A percentile compares a stretch with the other conserved stretches of the same genome.
phyloP scores from a whole-genome alignment of 2,797 vertebrate species.

The Gouania willdenowi region DNA sequence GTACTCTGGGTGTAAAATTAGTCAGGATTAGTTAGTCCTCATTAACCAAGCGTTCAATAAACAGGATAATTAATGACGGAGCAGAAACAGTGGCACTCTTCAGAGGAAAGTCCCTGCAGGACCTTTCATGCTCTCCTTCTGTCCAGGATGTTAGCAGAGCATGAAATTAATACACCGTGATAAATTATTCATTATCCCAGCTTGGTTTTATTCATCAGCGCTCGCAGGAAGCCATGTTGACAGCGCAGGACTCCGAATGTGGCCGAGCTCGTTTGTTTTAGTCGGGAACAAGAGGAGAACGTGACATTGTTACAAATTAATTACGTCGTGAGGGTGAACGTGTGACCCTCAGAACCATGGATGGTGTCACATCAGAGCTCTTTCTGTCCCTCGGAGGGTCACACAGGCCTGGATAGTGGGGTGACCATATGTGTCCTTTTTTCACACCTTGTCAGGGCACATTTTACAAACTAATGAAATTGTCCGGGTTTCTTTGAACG shows the following conservation, averaged over 20 bases:
- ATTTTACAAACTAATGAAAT: too few species aligned
- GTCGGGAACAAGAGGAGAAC: constrained; percentile 67
- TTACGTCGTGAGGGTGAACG: constrained; percentile 47
- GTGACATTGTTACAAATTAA: constrained; percentile 61
- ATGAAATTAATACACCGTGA: constrained; percentile 63
- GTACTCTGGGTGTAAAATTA: too few species aligned
- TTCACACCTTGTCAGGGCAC: too few species aligned
- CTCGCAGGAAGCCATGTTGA: constrained; percentile 63
- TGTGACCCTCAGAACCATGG: constrained; percentile 46
- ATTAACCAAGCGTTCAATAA: constrained; percentile 44
- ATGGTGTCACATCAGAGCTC: constrained; percentile 46
- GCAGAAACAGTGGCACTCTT: too few species aligned
- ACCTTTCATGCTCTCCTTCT: constrained; percentile 28
- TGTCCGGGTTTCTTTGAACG: too few species aligned
- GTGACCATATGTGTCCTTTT: too few species aligned
- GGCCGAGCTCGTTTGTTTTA: constrained; percentile 54
- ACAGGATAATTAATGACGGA: constrained; percentile 44
- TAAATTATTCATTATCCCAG: constrained; percentile 69
- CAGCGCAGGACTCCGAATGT: constrained; percentile 42
- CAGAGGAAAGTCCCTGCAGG: constrained; percentile 6
- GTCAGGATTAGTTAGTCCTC: too few species aligned
- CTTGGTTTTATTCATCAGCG: constrained; percentile 50
- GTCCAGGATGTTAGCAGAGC: constrained; percentile 48
- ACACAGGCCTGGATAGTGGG: too few species aligned
- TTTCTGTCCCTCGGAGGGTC: constrained; percentile 30